phyloP scores from a whole-genome alignment of 92 coral and sea anemone species.

The Palythoa heliodiscus region DNA sequence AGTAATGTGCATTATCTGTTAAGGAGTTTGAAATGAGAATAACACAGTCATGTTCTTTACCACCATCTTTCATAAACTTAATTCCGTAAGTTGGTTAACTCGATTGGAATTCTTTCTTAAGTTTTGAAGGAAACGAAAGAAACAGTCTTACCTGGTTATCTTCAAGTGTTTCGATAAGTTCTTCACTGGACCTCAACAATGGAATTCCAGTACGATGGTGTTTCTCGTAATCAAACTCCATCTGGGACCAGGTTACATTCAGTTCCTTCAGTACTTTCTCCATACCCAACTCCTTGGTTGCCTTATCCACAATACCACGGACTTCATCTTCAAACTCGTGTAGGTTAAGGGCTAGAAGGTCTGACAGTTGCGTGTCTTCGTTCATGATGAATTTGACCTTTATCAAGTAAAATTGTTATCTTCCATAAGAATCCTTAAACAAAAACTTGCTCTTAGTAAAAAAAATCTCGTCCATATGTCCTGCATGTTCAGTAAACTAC shows the following conservation, averaged over 20 bases:
- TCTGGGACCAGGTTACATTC: constrained; percentile 97
- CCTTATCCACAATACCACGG: constrained; percentile 98
- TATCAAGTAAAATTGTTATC: neutral
- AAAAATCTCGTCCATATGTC: neutral
- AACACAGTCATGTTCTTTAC: too few species aligned
- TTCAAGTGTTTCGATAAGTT: constrained; percentile 96
- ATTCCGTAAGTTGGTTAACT: too few species aligned
- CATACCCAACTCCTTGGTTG: constrained; percentile 99
- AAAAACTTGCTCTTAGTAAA: neutral
- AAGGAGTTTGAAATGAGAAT: too few species aligned
- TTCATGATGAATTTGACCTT: constrained; percentile 98
- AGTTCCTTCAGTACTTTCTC: constrained; percentile 93
- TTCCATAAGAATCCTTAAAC: too few species aligned
- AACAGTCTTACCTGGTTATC: constrained; percentile 84
- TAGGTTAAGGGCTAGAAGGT: constrained; percentile 91
- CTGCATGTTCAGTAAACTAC: neutral
- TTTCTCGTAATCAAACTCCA: constrained; percentile 96
- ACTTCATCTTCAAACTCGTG: constrained; percentile 99
- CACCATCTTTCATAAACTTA: too few species aligned
- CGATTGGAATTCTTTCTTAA: too few species aligned
- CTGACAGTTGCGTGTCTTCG: constrained; percentile 94
- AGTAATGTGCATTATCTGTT: too few species aligned
- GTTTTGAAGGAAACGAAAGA: neutral
- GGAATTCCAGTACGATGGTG: constrained; percentile 87
- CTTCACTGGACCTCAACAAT: constrained; percentile 92